These are phyloP conservation scores for Poecilobothrus nobilitatus DNA, from an alignment of 2,888 invertebrate genomes.

Conservation along the genomic window DNA sequence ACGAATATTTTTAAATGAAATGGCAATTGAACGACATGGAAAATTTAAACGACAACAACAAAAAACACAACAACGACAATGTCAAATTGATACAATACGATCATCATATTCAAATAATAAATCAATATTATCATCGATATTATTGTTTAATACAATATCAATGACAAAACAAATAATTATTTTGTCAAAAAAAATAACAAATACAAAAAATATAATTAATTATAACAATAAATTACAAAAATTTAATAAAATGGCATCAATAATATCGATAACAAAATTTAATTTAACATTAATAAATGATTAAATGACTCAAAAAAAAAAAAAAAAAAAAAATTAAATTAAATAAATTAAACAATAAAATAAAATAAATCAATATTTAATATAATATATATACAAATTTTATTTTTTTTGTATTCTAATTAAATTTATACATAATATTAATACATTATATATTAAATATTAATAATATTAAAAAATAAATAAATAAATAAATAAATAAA, in stretches of 20 bases:
- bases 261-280: neutral
- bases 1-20: neutral
- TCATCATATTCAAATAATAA: neutral
- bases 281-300: constrained; percentile 1
- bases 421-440: neutral
- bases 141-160: neutral
- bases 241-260: neutral
- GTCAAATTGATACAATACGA: neutral
- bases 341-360: no score
- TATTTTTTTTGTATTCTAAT: neutral
- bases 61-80: neutral
- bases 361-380: no score
- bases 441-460: neutral
- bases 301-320: neutral
- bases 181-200: neutral
- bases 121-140: neutral
- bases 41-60: neutral
- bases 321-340: no score
- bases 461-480: neutral
- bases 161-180: neutral
- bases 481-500: neutral
- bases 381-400: neutral
- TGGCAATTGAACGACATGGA: neutral
- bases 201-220: neutral
- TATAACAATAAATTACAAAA: neutral